These are phyloP conservation scores for Drosophila truncata DNA, from an alignment of 1,140 invertebrate genomes.

Conservation along the genomic window DNA sequence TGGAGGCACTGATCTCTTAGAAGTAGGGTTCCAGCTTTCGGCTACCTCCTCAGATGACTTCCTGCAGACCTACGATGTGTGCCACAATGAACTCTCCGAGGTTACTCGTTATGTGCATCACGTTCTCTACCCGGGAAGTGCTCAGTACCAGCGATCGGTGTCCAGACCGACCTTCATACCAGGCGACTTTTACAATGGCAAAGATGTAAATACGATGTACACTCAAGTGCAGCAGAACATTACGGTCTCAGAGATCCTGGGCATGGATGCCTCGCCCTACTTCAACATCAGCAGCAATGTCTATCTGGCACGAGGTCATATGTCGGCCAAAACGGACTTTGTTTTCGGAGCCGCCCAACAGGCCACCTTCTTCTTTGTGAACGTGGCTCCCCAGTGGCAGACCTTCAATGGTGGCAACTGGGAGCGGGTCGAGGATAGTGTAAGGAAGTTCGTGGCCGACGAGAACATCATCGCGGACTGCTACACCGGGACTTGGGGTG, in stretches of 20 bases:
- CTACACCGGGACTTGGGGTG: constrained; percentile 87
- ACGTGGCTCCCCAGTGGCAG: constrained; percentile 89
- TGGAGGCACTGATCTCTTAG: constrained; percentile 73
- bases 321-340: constrained; percentile 89
- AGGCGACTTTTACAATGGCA: constrained; percentile 76
- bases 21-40: constrained; percentile 74
- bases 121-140: constrained; percentile 73
- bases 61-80: constrained; percentile 85
- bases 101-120: constrained; percentile 85
- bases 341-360: constrained; percentile 88
- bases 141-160: constrained; percentile 76
- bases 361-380: constrained; percentile 88
- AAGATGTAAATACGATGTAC: constrained; percentile 81
- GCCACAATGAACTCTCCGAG: constrained; percentile 81
- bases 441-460: constrained; percentile 83
- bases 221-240: constrained; percentile 73
- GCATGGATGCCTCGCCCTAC: constrained; percentile 71
- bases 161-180: constrained; percentile 75
- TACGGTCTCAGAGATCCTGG: constrained; percentile 76
- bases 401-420: constrained; percentile 89
- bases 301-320: constrained; percentile 88
- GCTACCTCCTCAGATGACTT: constrained; percentile 61
- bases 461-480: constrained; percentile 85
- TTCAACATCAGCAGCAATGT: constrained; percentile 68
- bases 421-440: constrained; percentile 86